Percentiles rank a stretch among this genome's conserved stretches.
phyloP scores from a whole-genome alignment of 2,113 vertebrate genomes.

The Cavia porcellus region DNA sequence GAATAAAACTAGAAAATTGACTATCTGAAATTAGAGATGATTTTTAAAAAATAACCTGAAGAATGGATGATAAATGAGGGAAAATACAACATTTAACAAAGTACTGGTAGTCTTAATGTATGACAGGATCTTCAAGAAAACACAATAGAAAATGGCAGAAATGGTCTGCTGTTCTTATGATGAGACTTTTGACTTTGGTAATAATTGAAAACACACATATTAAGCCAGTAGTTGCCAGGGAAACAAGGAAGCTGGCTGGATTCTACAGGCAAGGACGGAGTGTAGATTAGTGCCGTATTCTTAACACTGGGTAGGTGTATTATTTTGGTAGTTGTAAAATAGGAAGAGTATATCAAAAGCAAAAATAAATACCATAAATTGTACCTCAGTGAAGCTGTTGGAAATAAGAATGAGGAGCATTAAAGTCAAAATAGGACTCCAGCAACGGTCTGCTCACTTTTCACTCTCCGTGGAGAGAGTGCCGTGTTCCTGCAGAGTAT shows the following conservation, averaged over 20 bases:
- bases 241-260: not conserved
- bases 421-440: not conserved
- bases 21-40: not conserved
- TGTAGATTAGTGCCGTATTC: not conserved
- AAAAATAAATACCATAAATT: not conserved
- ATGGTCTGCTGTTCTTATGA: not conserved
- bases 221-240: not conserved
- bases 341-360: not conserved
- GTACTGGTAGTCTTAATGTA: not conserved
- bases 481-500: not conserved
- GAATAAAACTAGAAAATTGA: not conserved
- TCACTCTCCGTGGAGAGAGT: not conserved
- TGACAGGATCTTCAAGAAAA: not conserved
- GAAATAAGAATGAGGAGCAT: not conserved
- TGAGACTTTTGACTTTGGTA: not conserved
- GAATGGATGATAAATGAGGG: not conserved
- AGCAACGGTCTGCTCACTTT: not conserved
- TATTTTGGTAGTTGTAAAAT: not conserved
- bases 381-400: not conserved
- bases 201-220: not conserved
- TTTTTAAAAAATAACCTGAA: not conserved
- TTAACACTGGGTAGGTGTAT: not conserved
- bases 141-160: not conserved
- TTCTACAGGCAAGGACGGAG: not conserved
- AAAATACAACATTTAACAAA: not conserved